Base-by-base conservation (phyloP, 1,140 invertebrate genomes). In the Lysiphlebus fabarum region DNA sequence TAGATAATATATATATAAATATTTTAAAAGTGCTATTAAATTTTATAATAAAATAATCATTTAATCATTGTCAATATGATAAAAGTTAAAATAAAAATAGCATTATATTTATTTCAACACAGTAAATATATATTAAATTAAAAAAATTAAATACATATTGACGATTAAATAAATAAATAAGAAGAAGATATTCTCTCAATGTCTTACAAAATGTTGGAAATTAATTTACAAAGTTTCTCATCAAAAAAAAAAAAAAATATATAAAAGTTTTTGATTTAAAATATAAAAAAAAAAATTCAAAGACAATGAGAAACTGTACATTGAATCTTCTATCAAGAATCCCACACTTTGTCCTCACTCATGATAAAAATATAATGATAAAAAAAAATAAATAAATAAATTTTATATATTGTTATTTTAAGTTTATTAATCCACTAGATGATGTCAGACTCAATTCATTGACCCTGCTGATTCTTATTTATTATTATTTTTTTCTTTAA, bases 261-360 rank as follows among this genome's bases (percentile, higher is more conserved):
- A 6, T 53, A 12, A 8, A 53, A 53, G 43, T 17, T 26, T 26
- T 26, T 26, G 17, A 26, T 26, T 26, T 2, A 26, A 11, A 40
- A 11, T 8, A 9, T 6, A 40, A 40, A 9, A 40, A 9, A 40
- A 40, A 40, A 51, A 12, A 14, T 45, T 36, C n/a, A 42, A 17
- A 45, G 33, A 59, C 57, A 59, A 59, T 59, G 37, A 36, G 44
- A 50, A 58, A 49, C 56, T 47, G 57, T 53, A 53, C 50, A 59
- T 59, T 14, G 26, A 51, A 53, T 59, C 53, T 53, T 14, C 42
- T 50, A 50, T 26, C 14, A 7, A 38, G 14, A 14, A 49, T 51
- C 47, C 45, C 56, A 58, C 47, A 51, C 48, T 50, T 11, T 36
- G 8, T 26, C 37, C 11, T 4, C 11, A 9, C 40, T 7, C 17